phyloP scores from a whole-genome alignment of 2,113 vertebrate species.

The Anhinga rufa region DNA sequence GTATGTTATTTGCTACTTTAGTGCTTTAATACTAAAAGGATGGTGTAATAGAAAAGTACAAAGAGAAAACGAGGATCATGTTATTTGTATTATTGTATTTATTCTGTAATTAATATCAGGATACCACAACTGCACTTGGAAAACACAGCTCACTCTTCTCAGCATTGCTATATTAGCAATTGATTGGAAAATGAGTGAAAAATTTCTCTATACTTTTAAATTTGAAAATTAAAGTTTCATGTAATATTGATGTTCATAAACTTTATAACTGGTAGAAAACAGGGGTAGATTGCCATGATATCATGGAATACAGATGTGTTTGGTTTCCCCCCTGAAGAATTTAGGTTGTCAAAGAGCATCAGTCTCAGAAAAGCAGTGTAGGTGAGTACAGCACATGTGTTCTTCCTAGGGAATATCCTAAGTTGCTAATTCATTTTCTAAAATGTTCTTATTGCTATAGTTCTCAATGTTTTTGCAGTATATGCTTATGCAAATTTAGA shows the following conservation, averaged over 20 bases:
- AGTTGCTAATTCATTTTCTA: neutral
- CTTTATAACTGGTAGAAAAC: neutral
- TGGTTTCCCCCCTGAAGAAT: neutral
- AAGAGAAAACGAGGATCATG: neutral
- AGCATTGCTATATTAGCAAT: neutral
- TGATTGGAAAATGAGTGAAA: neutral
- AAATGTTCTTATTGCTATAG: neutral
- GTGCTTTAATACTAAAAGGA: neutral
- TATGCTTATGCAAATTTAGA: neutral
- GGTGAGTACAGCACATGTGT: neutral
- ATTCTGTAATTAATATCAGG: neutral
- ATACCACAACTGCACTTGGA: neutral
- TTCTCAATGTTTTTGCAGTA: neutral
- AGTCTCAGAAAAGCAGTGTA: neutral
- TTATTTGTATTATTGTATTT: neutral
- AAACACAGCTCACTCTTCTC: neutral
- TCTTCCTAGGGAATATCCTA: neutral
- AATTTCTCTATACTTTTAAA: neutral
- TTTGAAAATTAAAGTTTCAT: neutral
- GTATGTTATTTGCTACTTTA: neutral
- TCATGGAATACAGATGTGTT: neutral
- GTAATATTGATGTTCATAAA: neutral
- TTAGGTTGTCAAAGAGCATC: neutral
- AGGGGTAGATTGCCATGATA: neutral
- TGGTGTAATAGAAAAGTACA: neutral